These are phyloP conservation scores for Chiloscyllium punctatum DNA, from an alignment of 2,797 vertebrate species.

Conservation along the genomic window DNA sequence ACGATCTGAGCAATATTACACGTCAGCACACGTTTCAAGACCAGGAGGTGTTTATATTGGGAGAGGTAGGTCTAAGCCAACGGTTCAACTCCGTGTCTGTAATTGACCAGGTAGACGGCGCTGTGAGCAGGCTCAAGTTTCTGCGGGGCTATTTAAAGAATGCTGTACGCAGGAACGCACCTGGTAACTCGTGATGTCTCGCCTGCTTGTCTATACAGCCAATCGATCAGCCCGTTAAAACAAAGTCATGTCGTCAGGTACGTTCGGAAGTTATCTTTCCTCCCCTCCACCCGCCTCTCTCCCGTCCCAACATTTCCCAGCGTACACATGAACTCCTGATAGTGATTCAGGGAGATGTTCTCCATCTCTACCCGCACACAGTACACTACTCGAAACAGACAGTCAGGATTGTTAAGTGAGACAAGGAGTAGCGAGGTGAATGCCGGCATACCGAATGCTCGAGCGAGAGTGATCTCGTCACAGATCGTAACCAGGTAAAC, in stretches of 20 bases:
- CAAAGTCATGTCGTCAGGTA: neutral
- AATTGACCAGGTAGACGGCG: neutral
- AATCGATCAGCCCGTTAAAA: neutral
- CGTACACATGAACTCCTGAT: neutral
- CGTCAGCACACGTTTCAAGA: neutral
- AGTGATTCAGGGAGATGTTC: neutral
- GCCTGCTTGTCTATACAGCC: neutral
- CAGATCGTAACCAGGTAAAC: neutral
- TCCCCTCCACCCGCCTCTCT: too few relatives aligned
- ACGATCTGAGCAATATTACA: neutral
- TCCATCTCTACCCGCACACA: too few relatives aligned
- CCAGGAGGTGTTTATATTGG: neutral
- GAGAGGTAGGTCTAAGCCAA: neutral
- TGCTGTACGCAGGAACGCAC: neutral
- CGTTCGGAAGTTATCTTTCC: neutral
- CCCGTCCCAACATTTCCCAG: neutral
- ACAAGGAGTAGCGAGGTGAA: too few relatives aligned
- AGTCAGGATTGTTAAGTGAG: too few relatives aligned
- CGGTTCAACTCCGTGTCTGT: neutral
- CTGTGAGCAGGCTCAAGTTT: neutral
- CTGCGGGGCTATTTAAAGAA: neutral
- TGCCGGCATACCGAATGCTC: neutral
- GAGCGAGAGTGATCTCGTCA: neutral
- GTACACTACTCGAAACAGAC: too few relatives aligned
- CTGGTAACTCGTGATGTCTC: neutral